Evolutionary conservation across 2,888 invertebrate species (phyloP).

Genomic region (Crematogaster levior): DNA sequence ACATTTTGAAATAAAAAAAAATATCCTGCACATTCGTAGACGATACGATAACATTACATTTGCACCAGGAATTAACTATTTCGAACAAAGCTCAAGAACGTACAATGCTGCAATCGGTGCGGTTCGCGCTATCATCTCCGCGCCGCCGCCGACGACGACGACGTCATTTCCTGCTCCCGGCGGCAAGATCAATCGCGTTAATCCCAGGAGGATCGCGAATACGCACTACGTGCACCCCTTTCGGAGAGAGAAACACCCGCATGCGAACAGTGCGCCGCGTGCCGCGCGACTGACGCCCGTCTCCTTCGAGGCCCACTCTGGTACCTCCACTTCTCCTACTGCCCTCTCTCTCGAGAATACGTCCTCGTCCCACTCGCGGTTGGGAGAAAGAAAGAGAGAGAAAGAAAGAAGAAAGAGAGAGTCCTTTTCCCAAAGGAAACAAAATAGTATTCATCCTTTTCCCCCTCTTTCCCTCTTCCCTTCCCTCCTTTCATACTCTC

Average conservation of each 20-base stretch:
- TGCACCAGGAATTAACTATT: slow-evolving; percentile 1
- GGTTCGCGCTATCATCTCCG: slow-evolving; percentile 50
- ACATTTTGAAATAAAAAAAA: background rate
- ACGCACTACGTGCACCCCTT: slow-evolving; percentile 52
- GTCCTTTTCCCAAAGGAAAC: background rate
- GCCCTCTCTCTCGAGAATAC: slow-evolving; percentile 38
- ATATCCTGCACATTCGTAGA: background rate
- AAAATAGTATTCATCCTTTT: background rate
- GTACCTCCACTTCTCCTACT: slow-evolving; percentile 59
- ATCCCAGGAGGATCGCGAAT: slow-evolving; percentile 45
- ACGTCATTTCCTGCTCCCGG: slow-evolving; percentile 47
- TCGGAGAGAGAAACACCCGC: slow-evolving; percentile 57
- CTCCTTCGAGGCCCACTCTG: slow-evolving; percentile 61
- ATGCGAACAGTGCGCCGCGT: slow-evolving; percentile 83
- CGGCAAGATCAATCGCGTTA: slow-evolving; percentile 41
- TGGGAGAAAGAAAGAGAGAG: background rate
- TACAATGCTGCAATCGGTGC: slow-evolving; percentile 46
- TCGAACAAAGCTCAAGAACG: slow-evolving; percentile 35
- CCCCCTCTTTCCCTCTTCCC: background rate
- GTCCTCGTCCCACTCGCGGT: slow-evolving; percentile 18
- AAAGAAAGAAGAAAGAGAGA: slow-evolving; percentile 1
- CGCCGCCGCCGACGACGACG: slow-evolving; percentile 31
- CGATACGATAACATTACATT: slow-evolving; percentile 14
- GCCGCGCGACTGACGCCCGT: slow-evolving; percentile 83
- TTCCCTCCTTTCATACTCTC: background rate